Percentiles rank a stretch among this genome's conserved stretches.
These are phyloP conservation scores for Ameiurus melas DNA, from an alignment of 2,113 vertebrate species.

Conservation along the genomic window DNA sequence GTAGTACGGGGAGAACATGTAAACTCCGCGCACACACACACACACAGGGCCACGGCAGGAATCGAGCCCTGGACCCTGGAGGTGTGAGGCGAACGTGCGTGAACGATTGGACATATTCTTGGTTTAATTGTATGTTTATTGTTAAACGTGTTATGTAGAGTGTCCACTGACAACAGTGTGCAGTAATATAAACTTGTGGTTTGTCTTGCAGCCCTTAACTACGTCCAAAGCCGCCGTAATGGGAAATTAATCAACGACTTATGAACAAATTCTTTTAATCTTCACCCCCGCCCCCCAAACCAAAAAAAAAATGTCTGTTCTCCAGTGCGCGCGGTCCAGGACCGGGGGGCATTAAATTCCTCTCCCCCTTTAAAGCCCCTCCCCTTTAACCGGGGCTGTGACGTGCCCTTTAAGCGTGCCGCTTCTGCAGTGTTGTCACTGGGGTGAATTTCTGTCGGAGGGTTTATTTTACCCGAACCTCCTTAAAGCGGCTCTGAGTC, in stretches of 20 bases:
- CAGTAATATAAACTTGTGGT: background rate
- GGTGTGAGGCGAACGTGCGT: background rate
- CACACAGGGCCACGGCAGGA: no score
- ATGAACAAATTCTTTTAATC: background rate
- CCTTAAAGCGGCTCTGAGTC: background rate
- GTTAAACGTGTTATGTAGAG: background rate
- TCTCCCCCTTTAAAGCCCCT: background rate
- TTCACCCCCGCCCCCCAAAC: background rate
- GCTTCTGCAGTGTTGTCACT: constrained; percentile 57
- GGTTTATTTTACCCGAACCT: background rate
- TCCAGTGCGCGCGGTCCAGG: background rate
- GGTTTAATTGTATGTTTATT: background rate
- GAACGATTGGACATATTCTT: background rate
- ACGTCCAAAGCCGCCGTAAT: background rate
- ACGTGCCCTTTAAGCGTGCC: constrained; percentile 65
- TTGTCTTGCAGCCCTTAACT: background rate
- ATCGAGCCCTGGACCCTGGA: no score
- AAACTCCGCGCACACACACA: no score
- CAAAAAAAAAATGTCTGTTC: background rate
- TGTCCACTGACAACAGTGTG: background rate
- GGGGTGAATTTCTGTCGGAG: constrained; percentile 48
- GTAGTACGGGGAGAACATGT: no score
- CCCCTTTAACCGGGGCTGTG: constrained; percentile 64
- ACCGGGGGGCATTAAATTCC: background rate
- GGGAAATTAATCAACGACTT: background rate